These are phyloP conservation scores for Acrossocheilus fasciatus DNA, from an alignment of 2,797 vertebrate species.

Conservation along the genomic window DNA sequence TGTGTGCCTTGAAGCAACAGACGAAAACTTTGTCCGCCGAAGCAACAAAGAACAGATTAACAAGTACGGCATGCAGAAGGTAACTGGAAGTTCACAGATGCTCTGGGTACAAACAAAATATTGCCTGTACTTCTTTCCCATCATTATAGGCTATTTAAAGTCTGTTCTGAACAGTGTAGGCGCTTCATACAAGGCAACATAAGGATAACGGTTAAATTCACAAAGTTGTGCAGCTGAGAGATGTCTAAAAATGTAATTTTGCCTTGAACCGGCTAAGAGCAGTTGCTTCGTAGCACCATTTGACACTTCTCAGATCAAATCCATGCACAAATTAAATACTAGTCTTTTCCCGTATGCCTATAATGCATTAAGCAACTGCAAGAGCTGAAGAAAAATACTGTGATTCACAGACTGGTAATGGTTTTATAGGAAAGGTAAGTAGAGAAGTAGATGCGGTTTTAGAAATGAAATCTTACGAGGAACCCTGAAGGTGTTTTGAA, in stretches of 20 bases:
- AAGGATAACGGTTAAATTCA: constrained; percentile 27
- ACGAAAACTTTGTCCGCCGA: neutral
- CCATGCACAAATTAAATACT: constrained; percentile 9
- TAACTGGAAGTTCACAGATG: constrained; percentile 24
- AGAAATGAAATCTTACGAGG: neutral
- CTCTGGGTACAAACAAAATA: constrained; percentile 4
- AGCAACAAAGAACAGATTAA: constrained; percentile 12
- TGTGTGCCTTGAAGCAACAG: neutral
- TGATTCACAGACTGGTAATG: constrained; percentile 6
- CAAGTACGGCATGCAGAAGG: neutral
- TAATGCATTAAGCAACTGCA: constrained; percentile 7
- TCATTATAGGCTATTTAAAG: neutral
- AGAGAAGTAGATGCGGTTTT: neutral
- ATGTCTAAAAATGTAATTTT: constrained; percentile 7
- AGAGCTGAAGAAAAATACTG: constrained; percentile 21
- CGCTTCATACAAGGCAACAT: neutral
- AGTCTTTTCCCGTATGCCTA: constrained; percentile 12
- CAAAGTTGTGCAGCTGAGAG: neutral
- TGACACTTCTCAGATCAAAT: constrained; percentile 24
- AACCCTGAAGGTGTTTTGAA: neutral
- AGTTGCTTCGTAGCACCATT: constrained; percentile 18
- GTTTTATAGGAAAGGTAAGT: neutral
- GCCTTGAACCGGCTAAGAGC: constrained; percentile 7
- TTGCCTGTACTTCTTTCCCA: neutral
- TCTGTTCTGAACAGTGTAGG: neutral